phyloP scores from a whole-genome alignment of 2,888 invertebrate genomes.

The Teinopalpus imperialis region DNA sequence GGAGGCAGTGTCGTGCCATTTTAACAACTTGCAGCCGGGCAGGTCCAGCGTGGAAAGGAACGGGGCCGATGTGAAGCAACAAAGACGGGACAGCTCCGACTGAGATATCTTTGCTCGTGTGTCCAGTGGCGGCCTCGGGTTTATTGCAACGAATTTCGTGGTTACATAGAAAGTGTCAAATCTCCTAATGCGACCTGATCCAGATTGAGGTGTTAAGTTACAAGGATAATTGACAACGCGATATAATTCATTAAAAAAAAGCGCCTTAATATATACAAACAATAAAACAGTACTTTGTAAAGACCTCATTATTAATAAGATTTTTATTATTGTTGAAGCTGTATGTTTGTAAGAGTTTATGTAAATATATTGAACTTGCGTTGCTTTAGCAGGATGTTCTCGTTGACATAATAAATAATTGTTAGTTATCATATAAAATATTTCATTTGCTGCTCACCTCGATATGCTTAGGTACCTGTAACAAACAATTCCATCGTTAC shows the following conservation, averaged over 20 bases:
- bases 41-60: slow-evolving; percentile 26
- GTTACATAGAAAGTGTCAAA: no score
- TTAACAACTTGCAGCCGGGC: slow-evolving; percentile 48
- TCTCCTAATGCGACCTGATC: no score
- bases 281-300: background rate
- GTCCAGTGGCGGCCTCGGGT: background rate
- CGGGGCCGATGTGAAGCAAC: slow-evolving; percentile 5
- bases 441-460: slow-evolving; percentile 24
- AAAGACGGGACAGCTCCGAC: slow-evolving; percentile 7
- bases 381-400: slow-evolving; percentile 6
- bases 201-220: no score
- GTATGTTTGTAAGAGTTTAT: background rate
- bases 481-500: slow-evolving; percentile 17
- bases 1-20: slow-evolving; percentile 64
- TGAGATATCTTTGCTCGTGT: background rate
- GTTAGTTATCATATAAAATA: slow-evolving; percentile 13
- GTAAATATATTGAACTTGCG: background rate
- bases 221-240: no score
- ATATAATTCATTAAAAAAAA: no score
- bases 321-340: slow-evolving; percentile 2
- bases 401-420: slow-evolving; percentile 16
- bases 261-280: background rate
- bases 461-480: slow-evolving; percentile 25
- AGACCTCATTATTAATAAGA: background rate
- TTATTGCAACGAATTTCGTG: background rate